Base-by-base conservation (phyloP, 2,888 invertebrate genomes). In the Clistopyga incitator region DNA sequence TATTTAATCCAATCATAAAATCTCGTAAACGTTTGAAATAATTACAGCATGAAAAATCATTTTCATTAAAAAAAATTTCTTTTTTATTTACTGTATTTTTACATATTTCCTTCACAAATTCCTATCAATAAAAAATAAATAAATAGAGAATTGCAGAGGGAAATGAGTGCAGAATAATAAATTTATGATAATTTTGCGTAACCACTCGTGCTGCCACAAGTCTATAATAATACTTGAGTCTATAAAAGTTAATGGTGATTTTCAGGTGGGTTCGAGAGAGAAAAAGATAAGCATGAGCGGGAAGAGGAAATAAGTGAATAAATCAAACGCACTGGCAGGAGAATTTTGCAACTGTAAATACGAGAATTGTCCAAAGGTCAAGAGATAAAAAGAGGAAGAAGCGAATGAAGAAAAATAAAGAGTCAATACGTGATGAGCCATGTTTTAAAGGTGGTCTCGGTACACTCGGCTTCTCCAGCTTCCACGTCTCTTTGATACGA, bases 381-480 rank as follows among this genome's bases (percentile, higher is more conserved):
- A 61, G 52, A 42, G 54, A 13, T 52, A n/a, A 61, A 61, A 61
- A 75, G 65, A 54, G 34, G 64, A 34, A 67, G 8, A 67, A 71
- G 23, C 23, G 10, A 42, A 34, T 38, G 50, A 18, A 50, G 29
- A 29, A 64, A 70, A 64, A 23, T n/a, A n/a, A n/a, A 38, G 38
- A 61, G 56, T 82, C 78, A 70, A 78, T 75, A 77, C 70, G 75
- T 71, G 18, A 61, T 75, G 74, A 68, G 70, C 68, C 25, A n/a
- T 20, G 29, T 78, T 82, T 82, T 74, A 59, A 75, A 78, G 38
- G 38, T n/a, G 78, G 74, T 70, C 64, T 74, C 50, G 23, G 64
- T 52, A 38, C 10, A 64, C 52, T 59, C 45, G 50, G n/a, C 25
- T 45, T 20, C 38, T 72, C 38, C n/a, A n/a, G n/a, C 52, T 56